phyloP scores from a whole-genome alignment of 2,888 invertebrate genomes.

The Buathra laborator region DNA sequence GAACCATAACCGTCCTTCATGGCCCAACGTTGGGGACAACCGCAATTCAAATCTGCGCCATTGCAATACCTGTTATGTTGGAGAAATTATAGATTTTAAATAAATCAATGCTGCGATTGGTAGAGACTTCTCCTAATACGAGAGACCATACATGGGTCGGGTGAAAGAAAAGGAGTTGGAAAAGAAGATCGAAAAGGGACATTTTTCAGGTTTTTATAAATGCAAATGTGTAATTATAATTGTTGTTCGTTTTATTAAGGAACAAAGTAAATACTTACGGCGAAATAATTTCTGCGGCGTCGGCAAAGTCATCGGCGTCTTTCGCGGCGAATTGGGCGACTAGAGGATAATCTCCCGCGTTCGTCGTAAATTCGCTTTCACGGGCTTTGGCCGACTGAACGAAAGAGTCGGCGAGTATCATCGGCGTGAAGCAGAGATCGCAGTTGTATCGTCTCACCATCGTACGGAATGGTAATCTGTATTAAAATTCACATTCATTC shows the following conservation, averaged over 20 bases:
- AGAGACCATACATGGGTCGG: too few relatives aligned
- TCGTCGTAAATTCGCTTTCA: slow-evolving; percentile 92
- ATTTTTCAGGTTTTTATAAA: too few relatives aligned
- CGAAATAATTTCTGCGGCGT: slow-evolving; percentile 93
- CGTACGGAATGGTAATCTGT: slow-evolving; percentile 87
- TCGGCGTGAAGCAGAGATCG: slow-evolving; percentile 97
- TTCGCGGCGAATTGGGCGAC: slow-evolving; percentile 98
- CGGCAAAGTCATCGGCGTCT: slow-evolving; percentile 92
- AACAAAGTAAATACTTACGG: slow-evolving; percentile 87
- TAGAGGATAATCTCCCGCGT: slow-evolving; percentile 91
- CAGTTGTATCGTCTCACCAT: slow-evolving; percentile 93
- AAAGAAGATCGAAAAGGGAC: too few relatives aligned
- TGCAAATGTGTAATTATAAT: too few relatives aligned
- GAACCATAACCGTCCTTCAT: slow-evolving; percentile 96
- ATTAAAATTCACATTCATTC: too few relatives aligned
- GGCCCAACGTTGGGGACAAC: slow-evolving; percentile 99
- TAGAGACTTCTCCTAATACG: background rate
- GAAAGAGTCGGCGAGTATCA: slow-evolving; percentile 98
- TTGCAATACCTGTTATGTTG: slow-evolving; percentile 89
- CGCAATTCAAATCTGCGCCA: slow-evolving; percentile 98
- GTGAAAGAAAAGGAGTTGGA: too few relatives aligned
- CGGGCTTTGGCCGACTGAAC: slow-evolving; percentile 95
- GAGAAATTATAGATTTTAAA: slow-evolving; percentile 67
- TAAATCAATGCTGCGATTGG: background rate
- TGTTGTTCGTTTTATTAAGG: too few relatives aligned